Conservation (phyloP, 2,888 invertebrate genomes). For the Thyatira batis region DNA sequence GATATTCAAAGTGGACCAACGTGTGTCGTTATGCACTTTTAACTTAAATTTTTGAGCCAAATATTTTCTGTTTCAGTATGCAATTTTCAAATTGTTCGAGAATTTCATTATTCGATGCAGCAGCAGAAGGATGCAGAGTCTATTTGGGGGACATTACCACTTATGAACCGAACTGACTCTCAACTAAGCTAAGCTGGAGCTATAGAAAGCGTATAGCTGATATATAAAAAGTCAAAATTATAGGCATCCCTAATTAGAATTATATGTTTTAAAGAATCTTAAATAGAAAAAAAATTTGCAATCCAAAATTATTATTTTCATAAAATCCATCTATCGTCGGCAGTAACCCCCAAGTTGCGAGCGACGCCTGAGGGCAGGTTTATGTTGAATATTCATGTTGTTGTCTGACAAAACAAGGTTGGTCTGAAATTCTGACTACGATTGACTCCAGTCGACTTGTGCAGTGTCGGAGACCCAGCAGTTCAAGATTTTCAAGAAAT, state of each 20-base stretch:
- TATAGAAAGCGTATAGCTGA: no score
- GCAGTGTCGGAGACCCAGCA: conserved; percentile 10
- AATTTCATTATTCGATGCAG: neutral
- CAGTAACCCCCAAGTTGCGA: conserved; percentile 12
- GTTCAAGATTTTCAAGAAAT: neutral
- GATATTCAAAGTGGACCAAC: neutral
- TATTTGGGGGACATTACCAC: no score
- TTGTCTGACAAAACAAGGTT: conserved; percentile 33
- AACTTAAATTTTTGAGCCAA: neutral
- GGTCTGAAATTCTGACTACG: conserved; percentile 21
- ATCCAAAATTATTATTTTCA: no score
- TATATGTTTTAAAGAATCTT: no score
- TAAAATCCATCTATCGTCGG: neutral
- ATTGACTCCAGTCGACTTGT: conserved; percentile 21
- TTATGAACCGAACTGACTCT: no score
- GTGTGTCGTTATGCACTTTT: neutral
- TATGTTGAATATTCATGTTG: conserved; percentile 37
- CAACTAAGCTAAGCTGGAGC: no score
- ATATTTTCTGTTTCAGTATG: neutral
- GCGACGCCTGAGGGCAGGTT: conserved; percentile 13
- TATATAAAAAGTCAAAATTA: no score
- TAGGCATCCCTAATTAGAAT: no score
- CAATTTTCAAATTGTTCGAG: neutral
- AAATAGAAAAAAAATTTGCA: no score
- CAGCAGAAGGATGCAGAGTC: no score